Evolutionary conservation across 2,797 vertebrate genomes (phyloP).

Genomic region (Acomys russatus): DNA sequence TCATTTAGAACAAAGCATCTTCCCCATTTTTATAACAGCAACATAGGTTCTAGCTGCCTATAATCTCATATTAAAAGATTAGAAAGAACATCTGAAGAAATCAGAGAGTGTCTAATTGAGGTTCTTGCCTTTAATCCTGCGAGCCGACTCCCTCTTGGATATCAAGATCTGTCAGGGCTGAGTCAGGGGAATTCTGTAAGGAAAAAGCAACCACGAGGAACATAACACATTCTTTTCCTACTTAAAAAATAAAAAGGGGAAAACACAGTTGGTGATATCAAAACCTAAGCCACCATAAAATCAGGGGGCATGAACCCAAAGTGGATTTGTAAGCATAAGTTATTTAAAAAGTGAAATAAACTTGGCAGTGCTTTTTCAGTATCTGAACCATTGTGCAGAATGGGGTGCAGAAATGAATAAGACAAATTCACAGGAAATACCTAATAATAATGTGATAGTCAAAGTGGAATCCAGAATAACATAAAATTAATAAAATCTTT

Average conservation of each 20-base stretch:
- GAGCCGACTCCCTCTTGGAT: constrained; percentile 90
- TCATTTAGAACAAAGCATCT: constrained; percentile 87
- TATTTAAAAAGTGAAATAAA: constrained; percentile 70
- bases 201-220: constrained; percentile 89
- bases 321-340: constrained; percentile 67
- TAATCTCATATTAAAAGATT: constrained; percentile 94
- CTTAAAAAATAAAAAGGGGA: constrained; percentile 82
- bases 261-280: constrained; percentile 81
- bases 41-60: constrained; percentile 90
- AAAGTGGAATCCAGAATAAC: constrained; percentile 29
- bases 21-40: constrained; percentile 88
- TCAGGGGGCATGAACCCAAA: constrained; percentile 72
- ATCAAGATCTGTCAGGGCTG: constrained; percentile 90
- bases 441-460: constrained; percentile 33
- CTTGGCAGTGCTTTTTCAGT: constrained; percentile 7
- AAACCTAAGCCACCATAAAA: constrained; percentile 81
- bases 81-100: constrained; percentile 94
- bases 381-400: not conserved
- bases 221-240: constrained; percentile 85
- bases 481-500: constrained; percentile 42
- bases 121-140: constrained; percentile 93
- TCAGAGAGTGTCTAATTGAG: constrained; percentile 94
- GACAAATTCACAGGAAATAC: not conserved
- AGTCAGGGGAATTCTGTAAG: constrained; percentile 90
- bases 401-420: not conserved